These are phyloP conservation scores for Lordiphosa stackelbergi DNA, from an alignment of 1,140 invertebrate genomes.

Conservation along the genomic window DNA sequence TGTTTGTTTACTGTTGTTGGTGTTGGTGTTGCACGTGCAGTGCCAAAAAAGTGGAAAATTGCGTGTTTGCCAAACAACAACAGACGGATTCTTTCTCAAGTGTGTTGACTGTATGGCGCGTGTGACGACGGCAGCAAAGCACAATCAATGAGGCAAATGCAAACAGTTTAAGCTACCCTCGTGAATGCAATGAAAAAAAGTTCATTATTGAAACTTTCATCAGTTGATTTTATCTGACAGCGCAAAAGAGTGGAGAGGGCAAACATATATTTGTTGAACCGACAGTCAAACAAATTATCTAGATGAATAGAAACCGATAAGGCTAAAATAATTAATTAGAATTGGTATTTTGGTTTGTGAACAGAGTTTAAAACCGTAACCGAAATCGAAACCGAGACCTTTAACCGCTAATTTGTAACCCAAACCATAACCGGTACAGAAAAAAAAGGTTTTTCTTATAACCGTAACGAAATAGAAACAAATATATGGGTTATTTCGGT, in stretches of 20 bases:
- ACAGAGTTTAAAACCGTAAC: no score
- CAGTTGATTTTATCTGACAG: constrained; percentile 15
- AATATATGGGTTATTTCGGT: no score
- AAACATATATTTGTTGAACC: no score
- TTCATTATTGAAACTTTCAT: constrained; percentile 34
- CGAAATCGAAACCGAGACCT: no score
- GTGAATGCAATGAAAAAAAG: constrained; percentile 13
- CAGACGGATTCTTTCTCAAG: constrained; percentile 35
- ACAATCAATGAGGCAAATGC: constrained; percentile 66
- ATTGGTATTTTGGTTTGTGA: no score
- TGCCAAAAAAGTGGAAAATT: constrained; percentile 56
- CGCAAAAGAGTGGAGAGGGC: neutral
- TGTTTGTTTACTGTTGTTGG: constrained; percentile 18
- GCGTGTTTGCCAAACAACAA: constrained; percentile 61
- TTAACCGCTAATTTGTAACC: no score
- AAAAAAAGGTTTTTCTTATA: no score
- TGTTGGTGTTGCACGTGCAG: constrained; percentile 30
- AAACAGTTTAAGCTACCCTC: constrained; percentile 71
- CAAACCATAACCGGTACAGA: no score
- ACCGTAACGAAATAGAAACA: no score
- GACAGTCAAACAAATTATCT: constrained; percentile 3
- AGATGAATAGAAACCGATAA: constrained; percentile 4
- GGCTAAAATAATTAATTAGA: constrained; percentile 1
- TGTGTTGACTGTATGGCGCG: constrained; percentile 64
- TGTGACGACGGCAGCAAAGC: constrained; percentile 42